phyloP scores from a whole-genome alignment of 2,113 vertebrate species.

The Mus pahari region DNA sequence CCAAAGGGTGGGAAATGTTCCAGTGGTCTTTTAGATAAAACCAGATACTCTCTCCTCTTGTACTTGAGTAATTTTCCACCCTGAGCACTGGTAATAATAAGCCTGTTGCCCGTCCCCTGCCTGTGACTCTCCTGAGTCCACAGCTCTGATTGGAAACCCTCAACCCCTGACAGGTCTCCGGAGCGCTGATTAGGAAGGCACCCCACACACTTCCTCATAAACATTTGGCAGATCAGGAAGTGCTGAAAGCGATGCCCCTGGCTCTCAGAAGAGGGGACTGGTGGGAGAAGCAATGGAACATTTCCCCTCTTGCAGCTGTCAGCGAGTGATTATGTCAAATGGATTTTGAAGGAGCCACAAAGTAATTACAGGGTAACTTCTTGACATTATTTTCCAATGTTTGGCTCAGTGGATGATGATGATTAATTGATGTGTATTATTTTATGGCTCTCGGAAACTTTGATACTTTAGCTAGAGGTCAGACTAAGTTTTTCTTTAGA shows the following conservation, averaged over 20 bases:
- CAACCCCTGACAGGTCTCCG: conserved; percentile 71
- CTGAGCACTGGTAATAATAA: conserved; percentile 74
- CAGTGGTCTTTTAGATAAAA: conserved; percentile 63
- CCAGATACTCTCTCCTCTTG: conserved; percentile 61
- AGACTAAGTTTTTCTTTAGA: conserved; percentile 66
- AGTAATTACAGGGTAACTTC: conserved; percentile 83
- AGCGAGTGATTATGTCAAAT: conserved; percentile 82
- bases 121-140: conserved; percentile 75
- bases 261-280: conserved; percentile 75
- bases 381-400: conserved; percentile 82
- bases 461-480: conserved; percentile 69
- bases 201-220: conserved; percentile 78
- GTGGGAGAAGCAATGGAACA: conserved; percentile 78
- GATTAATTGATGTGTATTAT: conserved; percentile 82
- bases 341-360: conserved; percentile 82
- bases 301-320: conserved; percentile 79
- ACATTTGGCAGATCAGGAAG: conserved; percentile 81
- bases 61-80: conserved; percentile 75
- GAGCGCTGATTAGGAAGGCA: conserved; percentile 80
- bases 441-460: conserved; percentile 80
- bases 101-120: conserved; percentile 74
- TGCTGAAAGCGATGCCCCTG: conserved; percentile 77
- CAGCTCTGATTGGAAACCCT: conserved; percentile 83
- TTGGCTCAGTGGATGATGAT: conserved; percentile 80
- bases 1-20: conserved; percentile 44